Conservation (phyloP, 1,140 invertebrate genomes). For the Cydia fagiglandana region DNA sequence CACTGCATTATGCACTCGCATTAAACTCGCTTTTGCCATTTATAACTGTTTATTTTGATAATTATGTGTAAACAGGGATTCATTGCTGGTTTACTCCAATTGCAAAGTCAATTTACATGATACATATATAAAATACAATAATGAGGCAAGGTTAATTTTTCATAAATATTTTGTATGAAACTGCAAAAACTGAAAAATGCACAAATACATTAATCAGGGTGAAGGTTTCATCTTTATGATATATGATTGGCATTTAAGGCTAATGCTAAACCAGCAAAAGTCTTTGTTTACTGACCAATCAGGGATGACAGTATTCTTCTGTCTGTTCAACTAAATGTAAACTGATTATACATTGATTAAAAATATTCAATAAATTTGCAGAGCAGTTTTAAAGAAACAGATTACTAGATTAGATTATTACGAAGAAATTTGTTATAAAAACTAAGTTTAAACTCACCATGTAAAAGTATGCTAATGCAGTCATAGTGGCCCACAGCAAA, state of each 20-base stretch:
- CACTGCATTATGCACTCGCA: too few relatives aligned
- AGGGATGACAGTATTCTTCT: background rate
- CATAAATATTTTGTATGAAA: slow-evolving; percentile 57
- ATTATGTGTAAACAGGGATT: too few relatives aligned
- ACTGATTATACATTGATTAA: too few relatives aligned
- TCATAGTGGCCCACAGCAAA: slow-evolving; percentile 93
- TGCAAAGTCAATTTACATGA: too few relatives aligned
- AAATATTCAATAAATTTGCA: too few relatives aligned
- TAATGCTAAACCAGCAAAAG: background rate
- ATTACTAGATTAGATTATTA: background rate
- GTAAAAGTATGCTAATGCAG: slow-evolving; percentile 97
- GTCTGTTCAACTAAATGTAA: too few relatives aligned
- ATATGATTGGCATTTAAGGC: slow-evolving; percentile 55
- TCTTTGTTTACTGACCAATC: slow-evolving; percentile 28
- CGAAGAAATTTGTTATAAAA: background rate
- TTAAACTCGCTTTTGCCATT: too few relatives aligned
- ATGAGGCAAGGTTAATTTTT: background rate
- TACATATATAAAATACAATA: background rate
- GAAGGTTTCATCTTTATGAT: slow-evolving; percentile 65
- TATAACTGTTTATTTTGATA: too few relatives aligned
- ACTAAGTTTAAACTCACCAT: slow-evolving; percentile 86
- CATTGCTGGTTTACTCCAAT: too few relatives aligned
- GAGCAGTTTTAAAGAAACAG: too few relatives aligned
- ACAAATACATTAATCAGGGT: slow-evolving; percentile 49
- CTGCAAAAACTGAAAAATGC: slow-evolving; percentile 64